Evolutionary conservation across 2,797 vertebrate genomes (phyloP).

Genomic region (Cercopithecus hamlyni): DNA sequence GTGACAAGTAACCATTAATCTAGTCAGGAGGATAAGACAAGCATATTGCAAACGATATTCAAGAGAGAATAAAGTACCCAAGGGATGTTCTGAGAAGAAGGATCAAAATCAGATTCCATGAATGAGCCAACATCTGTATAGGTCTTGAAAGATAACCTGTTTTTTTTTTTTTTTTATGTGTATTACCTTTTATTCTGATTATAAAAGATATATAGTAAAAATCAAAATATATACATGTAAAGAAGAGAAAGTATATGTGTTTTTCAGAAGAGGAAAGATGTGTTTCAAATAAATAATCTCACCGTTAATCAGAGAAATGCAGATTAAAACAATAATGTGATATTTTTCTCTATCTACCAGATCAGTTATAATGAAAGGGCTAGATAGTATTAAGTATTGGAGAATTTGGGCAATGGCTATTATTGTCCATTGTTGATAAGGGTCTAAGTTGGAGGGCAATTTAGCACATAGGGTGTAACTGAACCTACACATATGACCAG

Average conservation of each 20-base stretch:
- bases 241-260: conserved; percentile 8
- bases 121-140: not conserved
- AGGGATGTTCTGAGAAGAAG: not conserved
- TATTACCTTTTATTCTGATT: not conserved
- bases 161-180: not conserved
- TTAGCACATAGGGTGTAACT: not conserved
- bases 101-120: not conserved
- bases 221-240: not conserved
- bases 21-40: not conserved
- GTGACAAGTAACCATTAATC: not conserved
- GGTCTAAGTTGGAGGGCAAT: not conserved
- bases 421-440: not conserved
- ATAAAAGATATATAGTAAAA: not conserved
- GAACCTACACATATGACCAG: not conserved
- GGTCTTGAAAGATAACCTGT: not conserved
- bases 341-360: not conserved
- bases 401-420: not conserved
- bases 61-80: not conserved
- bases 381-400: not conserved
- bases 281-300: not conserved
- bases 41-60: not conserved
- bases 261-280: not conserved
- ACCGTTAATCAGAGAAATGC: not conserved
- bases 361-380: not conserved
- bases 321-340: not conserved